Evolutionary conservation across 92 coral and sea anemone genomes (phyloP).

Genomic region (Scolanthus callimorphus): DNA sequence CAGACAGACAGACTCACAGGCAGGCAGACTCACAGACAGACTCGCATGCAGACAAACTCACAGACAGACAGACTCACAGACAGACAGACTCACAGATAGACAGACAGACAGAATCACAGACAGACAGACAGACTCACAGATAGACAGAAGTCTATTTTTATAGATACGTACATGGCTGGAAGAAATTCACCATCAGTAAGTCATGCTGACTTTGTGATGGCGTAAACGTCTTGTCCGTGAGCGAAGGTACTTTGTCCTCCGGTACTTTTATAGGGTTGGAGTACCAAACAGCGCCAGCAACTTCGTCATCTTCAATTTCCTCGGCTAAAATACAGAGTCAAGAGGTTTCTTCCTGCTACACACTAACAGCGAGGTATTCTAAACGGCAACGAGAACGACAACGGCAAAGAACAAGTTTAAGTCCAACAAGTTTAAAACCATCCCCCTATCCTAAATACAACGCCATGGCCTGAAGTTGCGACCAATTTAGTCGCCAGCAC

Average conservation of each 20-base stretch:
- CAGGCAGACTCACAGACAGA: neutral
- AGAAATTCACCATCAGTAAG: slow-evolving; percentile 81
- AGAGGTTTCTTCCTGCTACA: neutral
- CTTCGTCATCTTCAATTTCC: slow-evolving; percentile 93
- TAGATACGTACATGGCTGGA: slow-evolving; percentile 67
- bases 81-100: no score
- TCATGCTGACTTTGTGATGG: slow-evolving; percentile 47
- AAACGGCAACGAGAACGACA: no score
- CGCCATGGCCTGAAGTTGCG: no score
- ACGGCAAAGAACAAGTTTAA: no score
- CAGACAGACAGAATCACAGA: no score
- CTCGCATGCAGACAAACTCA: neutral
- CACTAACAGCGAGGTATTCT: no score
- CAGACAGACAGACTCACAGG: no score
- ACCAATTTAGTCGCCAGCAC: no score
- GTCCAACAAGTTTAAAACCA: no score
- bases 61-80: neutral
- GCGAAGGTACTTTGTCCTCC: slow-evolving; percentile 73
- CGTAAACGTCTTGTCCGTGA: slow-evolving; percentile 88
- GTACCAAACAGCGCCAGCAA: slow-evolving; percentile 66
- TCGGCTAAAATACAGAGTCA: slow-evolving; percentile 49
- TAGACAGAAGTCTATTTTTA: no score
- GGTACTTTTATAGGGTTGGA: slow-evolving; percentile 22
- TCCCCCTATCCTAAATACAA: no score
- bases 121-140: neutral